Evolutionary conservation across 53 echinoderm and acorn worm genomes (phyloP).

Genomic region (Antedon mediterranea): DNA sequence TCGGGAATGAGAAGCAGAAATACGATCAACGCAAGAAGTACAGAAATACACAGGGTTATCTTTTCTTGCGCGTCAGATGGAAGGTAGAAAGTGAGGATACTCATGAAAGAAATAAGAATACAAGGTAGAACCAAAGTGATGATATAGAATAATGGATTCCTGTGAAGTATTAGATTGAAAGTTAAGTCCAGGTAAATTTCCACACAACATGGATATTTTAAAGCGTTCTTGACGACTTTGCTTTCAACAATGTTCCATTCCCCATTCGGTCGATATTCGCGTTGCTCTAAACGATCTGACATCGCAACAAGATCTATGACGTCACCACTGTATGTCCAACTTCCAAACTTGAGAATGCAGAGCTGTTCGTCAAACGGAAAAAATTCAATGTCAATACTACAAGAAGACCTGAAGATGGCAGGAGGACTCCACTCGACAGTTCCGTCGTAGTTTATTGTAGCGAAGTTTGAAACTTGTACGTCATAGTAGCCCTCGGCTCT

Average conservation of each 20-base stretch:
- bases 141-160: conserved; percentile 80
- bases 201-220: conserved; percentile 73
- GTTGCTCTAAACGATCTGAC: conserved; percentile 44
- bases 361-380: conserved; percentile 92
- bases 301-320: conserved; percentile 56
- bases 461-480: conserved; percentile 46
- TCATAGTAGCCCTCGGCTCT: conserved; percentile 78
- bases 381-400: conserved; percentile 77
- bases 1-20: conserved; percentile 76
- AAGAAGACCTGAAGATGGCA: conserved; percentile 62
- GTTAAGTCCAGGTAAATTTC: conserved; percentile 64
- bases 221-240: conserved; percentile 36
- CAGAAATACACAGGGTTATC: conserved; percentile 80
- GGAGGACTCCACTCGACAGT: conserved; percentile 79
- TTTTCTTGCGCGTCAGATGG: conserved; percentile 92
- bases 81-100: conserved; percentile 59
- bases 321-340: conserved; percentile 72
- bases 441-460: conserved; percentile 56
- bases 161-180: conserved; percentile 49
- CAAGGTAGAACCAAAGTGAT: conserved; percentile 83
- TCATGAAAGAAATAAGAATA: conserved; percentile 72
- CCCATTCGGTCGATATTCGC: conserved; percentile 74
- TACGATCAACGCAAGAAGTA: conserved; percentile 77
- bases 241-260: conserved; percentile 91
- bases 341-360: conserved; percentile 87